Evolutionary conservation across 2,888 invertebrate species (phyloP).

Genomic region (Eubasilissa splendida): DNA sequence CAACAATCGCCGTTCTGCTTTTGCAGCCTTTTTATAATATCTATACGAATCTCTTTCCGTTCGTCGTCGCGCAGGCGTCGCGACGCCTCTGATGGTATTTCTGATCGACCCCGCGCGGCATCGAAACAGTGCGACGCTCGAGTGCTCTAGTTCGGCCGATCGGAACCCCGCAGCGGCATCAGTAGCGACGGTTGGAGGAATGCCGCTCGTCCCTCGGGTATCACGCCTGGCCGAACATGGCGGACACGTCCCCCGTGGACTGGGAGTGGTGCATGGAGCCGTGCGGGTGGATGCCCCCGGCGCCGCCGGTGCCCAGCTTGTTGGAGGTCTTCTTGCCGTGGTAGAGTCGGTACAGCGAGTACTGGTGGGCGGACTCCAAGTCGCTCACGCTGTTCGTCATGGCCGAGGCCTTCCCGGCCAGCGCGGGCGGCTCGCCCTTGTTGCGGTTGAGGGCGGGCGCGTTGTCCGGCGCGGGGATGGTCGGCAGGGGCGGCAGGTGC

Average conservation of each 20-base stretch:
- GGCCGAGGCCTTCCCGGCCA: constrained; percentile 59
- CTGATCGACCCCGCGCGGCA: neutral
- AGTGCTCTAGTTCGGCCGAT: constrained; percentile 4
- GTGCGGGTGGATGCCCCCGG: constrained; percentile 57
- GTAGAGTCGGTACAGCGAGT: constrained; percentile 65
- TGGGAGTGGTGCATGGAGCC: constrained; percentile 74
- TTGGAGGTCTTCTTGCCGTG: constrained; percentile 62
- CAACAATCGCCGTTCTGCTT: neutral
- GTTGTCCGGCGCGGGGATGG: constrained; percentile 43
- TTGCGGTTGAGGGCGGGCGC: constrained; percentile 59
- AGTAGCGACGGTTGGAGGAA: constrained; percentile 55
- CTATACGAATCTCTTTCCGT: neutral
- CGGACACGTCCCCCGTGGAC: constrained; percentile 77
- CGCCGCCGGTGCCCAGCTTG: constrained; percentile 53
- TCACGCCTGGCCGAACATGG: constrained; percentile 78
- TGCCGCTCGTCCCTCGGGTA: constrained; percentile 62
- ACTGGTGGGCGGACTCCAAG: constrained; percentile 63
- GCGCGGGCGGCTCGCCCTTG: constrained; percentile 63
- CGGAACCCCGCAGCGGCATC: constrained; percentile 1
- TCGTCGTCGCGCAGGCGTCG: neutral
- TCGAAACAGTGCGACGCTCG: neutral
- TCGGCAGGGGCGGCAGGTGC: constrained; percentile 43
- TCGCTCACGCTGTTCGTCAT: constrained; percentile 61
- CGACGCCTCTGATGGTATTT: neutral
- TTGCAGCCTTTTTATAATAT: neutral